phyloP scores from a whole-genome alignment of 2,797 vertebrate species.

The Urocyon cinereoargenteus region DNA sequence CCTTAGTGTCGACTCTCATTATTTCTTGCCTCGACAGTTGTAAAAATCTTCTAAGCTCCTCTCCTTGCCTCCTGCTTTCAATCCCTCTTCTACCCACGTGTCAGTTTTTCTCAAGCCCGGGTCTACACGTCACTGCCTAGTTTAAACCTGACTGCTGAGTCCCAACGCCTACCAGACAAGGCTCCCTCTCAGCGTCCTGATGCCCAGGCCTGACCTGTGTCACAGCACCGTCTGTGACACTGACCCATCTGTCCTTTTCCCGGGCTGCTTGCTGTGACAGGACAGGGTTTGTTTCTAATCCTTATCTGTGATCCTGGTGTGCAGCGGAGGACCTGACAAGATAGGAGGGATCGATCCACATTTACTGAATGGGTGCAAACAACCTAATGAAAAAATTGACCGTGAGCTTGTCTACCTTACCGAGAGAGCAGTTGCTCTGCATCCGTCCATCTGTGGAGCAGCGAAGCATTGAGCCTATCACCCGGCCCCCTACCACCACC shows the following conservation, averaged over 20 bases:
- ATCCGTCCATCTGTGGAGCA: constrained; percentile 96
- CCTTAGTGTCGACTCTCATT: not conserved
- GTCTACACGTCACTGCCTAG: not conserved
- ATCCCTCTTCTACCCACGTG: not conserved
- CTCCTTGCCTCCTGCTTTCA: not conserved
- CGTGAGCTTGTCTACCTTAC: constrained; percentile 83
- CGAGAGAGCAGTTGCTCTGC: constrained; percentile 96
- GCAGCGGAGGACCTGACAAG: not conserved
- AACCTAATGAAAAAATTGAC: not conserved
- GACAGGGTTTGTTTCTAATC: not conserved
- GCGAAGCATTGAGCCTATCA: constrained; percentile 95
- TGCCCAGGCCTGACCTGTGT: not conserved
- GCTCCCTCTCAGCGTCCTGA: not conserved
- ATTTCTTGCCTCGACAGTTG: not conserved
- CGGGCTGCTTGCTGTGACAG: not conserved
- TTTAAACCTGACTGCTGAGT: not conserved
- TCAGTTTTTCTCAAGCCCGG: not conserved
- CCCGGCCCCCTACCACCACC: constrained; percentile 93
- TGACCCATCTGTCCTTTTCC: not conserved
- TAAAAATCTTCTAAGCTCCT: not conserved
- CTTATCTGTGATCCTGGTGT: not conserved
- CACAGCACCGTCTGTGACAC: not conserved
- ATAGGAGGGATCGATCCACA: rapidly evolving
- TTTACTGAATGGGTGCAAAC: not conserved
- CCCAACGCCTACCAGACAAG: not conserved